phyloP scores from a whole-genome alignment of 2,888 invertebrate genomes.

The Brenthis ino region DNA sequence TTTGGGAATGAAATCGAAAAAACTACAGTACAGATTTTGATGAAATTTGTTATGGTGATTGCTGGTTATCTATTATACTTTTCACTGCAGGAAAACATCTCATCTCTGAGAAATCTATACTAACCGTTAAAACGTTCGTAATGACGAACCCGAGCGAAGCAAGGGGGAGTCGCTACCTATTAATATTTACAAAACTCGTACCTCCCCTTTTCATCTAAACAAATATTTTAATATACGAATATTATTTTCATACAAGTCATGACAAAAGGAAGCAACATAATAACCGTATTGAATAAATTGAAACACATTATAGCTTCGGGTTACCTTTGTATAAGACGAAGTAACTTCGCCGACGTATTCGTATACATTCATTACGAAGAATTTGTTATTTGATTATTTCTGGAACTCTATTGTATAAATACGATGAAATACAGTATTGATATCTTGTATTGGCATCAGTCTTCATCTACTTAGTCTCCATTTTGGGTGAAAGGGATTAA shows the following conservation, averaged over 20 bases:
- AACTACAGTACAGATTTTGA: too few species aligned
- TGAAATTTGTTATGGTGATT: too few species aligned
- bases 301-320: slow-evolving; percentile 20
- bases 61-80: too few species aligned
- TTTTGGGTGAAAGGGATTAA: too few species aligned
- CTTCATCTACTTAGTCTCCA: too few species aligned
- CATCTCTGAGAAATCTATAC: too few species aligned
- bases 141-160: too few species aligned
- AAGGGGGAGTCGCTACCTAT: too few species aligned
- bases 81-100: too few species aligned
- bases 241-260: slow-evolving; percentile 8
- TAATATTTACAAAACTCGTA: slow-evolving; percentile 9
- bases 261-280: slow-evolving; percentile 19
- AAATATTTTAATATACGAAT: slow-evolving; percentile 8
- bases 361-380: not conserved
- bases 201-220: not conserved
- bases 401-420: not conserved
- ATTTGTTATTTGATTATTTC: not conserved
- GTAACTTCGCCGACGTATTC: not conserved
- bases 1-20: too few species aligned
- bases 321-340: not conserved
- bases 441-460: not conserved
- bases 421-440: not conserved
- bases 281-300: slow-evolving; percentile 19
- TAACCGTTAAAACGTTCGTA: too few species aligned